A percentile compares a stretch with the other conserved stretches of the same genome.
phyloP scores from a whole-genome alignment of 2,113 vertebrate genomes.

The Corynorhinus townsendii region DNA sequence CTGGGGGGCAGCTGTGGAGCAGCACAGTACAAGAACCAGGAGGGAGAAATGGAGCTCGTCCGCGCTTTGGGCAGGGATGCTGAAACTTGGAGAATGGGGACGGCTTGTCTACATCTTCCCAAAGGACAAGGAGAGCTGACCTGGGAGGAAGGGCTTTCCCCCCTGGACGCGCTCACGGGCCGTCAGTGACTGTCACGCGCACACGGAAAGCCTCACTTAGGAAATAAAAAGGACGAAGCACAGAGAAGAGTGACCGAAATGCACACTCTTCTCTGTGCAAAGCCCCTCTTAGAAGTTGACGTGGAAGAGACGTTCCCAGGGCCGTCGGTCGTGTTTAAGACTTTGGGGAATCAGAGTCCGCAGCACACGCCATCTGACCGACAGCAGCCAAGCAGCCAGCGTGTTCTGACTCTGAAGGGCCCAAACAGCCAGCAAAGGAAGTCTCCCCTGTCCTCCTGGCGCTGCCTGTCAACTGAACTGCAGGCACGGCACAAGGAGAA shows the following conservation, averaged over 20 bases:
- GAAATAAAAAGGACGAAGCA: not conserved
- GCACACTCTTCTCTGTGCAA: no score
- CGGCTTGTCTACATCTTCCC: no score
- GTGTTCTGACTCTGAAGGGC: not conserved
- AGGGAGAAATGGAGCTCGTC: no score
- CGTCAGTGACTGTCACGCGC: fast-evolving
- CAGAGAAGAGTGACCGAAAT: not conserved
- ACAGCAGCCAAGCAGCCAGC: fast-evolving
- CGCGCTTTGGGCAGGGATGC: no score
- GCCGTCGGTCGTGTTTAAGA: fast-evolving
- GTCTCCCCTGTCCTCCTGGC: fast-evolving
- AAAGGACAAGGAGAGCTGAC: no score
- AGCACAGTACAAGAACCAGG: fast-evolving
- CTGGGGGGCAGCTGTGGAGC: fast-evolving
- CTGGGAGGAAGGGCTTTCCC: no score
- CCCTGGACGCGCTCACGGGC: fast-evolving
- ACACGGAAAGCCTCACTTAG: not conserved
- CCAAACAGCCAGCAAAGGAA: not conserved
- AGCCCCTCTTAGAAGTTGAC: not conserved
- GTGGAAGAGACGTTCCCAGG: not conserved
- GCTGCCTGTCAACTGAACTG: not conserved
- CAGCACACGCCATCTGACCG: fast-evolving
- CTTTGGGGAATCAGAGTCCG: fast-evolving
- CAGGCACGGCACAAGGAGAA: not conserved
- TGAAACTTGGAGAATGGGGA: fast-evolving